These are phyloP conservation scores for Polia nebulosa DNA, from an alignment of 2,888 invertebrate species.

Conservation along the genomic window DNA sequence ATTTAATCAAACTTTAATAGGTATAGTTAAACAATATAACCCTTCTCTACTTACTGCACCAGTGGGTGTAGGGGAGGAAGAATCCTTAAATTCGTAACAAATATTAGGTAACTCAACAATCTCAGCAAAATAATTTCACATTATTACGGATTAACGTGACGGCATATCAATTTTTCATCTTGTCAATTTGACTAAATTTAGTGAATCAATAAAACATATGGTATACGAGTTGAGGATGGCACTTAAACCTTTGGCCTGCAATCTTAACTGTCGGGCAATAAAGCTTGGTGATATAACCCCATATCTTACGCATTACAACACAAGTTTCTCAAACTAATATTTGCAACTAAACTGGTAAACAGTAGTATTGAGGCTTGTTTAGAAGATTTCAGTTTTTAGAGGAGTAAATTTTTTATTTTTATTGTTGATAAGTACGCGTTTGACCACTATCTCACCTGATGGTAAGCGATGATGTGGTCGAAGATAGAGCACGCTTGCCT, in stretches of 20 bases:
- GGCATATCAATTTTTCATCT: conserved; percentile 5
- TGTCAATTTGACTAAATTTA: conserved; percentile 1
- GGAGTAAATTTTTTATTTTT: too few species aligned
- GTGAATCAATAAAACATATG: conserved; percentile 27
- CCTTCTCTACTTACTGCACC: too few species aligned
- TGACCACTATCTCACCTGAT: too few species aligned
- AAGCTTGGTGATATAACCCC: conserved; percentile 24
- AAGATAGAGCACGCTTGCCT: too few species aligned
- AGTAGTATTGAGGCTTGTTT: neutral
- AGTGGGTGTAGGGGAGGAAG: too few species aligned
- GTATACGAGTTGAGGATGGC: conserved; percentile 15
- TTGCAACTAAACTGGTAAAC: conserved; percentile 24
- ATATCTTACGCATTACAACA: conserved; percentile 32
- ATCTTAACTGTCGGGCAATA: conserved; percentile 20
- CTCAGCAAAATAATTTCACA: neutral
- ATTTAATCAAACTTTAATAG: too few species aligned
- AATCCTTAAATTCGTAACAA: too few species aligned
- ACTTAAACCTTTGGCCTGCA: conserved; percentile 30
- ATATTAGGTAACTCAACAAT: too few species aligned
- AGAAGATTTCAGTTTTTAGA: neutral
- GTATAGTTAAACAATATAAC: too few species aligned
- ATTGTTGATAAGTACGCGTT: too few species aligned
- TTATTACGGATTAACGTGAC: neutral
- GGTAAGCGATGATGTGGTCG: too few species aligned
- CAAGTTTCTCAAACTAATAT: conserved; percentile 23